Evolutionary conservation across 1,140 invertebrate species (phyloP), one percentile per base, ranked within the genome.

Genomic region (Scaptomyza hsui): DNA sequence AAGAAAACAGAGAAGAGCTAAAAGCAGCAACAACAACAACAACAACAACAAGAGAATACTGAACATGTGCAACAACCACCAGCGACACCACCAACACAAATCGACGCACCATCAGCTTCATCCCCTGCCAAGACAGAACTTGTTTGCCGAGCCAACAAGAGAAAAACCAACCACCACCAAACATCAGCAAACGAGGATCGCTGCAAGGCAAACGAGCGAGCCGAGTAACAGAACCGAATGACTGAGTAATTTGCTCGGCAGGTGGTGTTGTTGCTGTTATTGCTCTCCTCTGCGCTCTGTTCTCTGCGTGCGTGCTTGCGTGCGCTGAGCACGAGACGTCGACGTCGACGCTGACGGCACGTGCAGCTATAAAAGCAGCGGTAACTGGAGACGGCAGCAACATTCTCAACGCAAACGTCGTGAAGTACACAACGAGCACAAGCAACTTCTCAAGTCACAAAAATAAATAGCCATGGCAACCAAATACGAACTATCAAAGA

Each of bases 401-500:
- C 90, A 91, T 89, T 91, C 89, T 85, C 68, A 72, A 74, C 85
- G 71, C 73, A 86, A 75, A 24, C 78, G 72, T 90, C 71, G 67
- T 72, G 75, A 60, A 78, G 77, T 60, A 19, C 69, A 88, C 69
- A 81, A 57, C 70, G 57, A 47, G 55, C 24, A 48, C 47, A 60
- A 60, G 6, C 24, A 62, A 62, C 39, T 45, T 45, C 45, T 35
- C 51, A 48, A 21, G 16, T 51, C 48, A 65, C 52, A 35, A 59
- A 48, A 55, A 67, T 13, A 60, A 69, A 67, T 32, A 32, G 65
- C 56, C 44, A 90, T 91, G 86, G 89, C 85, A 51, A 90, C 83
- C 69, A 90, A 89, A 86, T 90, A 91, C 75, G 89, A 91, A 62
- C 45, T 75, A 59, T 97, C 96, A 67, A 94, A 96, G 90, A 97